Evolutionary conservation across 2,888 invertebrate species (phyloP), one percentile per base, ranked within the genome.

Genomic region (Andricus quercusramuli): DNA sequence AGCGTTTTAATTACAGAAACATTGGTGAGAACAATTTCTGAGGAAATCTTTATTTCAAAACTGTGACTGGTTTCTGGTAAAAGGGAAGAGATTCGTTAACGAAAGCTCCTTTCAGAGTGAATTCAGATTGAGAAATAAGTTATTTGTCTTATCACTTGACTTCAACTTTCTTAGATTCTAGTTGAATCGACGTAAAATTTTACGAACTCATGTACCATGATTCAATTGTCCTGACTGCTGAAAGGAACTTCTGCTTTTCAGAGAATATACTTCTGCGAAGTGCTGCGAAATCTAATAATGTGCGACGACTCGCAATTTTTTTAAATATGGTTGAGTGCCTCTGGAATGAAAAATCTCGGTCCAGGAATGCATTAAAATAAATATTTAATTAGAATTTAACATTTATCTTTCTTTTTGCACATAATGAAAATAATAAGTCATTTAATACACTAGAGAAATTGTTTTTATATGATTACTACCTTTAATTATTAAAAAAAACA

Each of bases 271-370:
- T 74, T 74, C 51, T 32, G 51, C 59, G 32, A 74, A 74, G n/a
- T 74, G 74, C 74, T 64, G 29, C 17, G 56, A 59, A 74, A 74
- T 74, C 74, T 59, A 74, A 74, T 74, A 74, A 74, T n/a, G 74
- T 74, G 74, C 74, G 56, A 59, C 56, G 56, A 59, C 56, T 74
- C 56, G 74, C 74, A 74, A 74, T 56, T 74, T 64, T 59, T 56
- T 20, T 17, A 37, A 56, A 74, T 56, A 29, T 32, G 32, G 37
- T 74, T 32, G 32, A 56, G 20, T 56, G 20, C 56, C 8, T 56
- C 32, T 32, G 32, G 20, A 51, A 32, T 20, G 17, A n/a, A 74
- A 37, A 74, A 74, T 74, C 29, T 56, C 32, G 13, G 29, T 4
- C 9, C 6, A 56, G 13, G 22, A 74, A 32, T 17, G 20, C 25